Base-by-base conservation (phyloP, 2,888 invertebrate species). In the Volucella inanis region DNA sequence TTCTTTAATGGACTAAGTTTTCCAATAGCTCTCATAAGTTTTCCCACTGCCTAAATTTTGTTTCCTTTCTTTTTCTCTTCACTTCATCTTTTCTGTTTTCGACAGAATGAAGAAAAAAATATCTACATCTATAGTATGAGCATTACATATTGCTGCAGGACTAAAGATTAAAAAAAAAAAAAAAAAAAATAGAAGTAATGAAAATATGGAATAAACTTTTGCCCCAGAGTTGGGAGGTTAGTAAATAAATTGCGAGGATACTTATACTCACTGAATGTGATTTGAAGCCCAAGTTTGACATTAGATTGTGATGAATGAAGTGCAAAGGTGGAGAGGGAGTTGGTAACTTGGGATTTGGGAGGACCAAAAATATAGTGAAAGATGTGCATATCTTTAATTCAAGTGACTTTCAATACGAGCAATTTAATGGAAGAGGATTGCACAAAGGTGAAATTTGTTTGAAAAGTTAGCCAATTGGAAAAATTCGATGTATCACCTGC, bases 1-100 rank as follows among this genome's bases (percentile, higher is more conserved):
- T 83, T 79, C 79, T 79, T 78, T 83, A 83, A 83, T 83, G 79
- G 83, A 83, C 83, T 83, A 83, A 83, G 83, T 83, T 83, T 79
- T 70, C 74, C 83, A 79, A 83, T 83, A 83, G 83, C 72, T 79
- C 74, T 78, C 67, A 72, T 72, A 83, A 83, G 78, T 83, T 83
- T 78, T 55, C 22, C 22, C 22, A 22, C 22, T 3, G 22, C 22
- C 22, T 22, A 22, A 22, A 22, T 22, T 22, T 22, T 22, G 22
- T 43, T 31, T 52, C 14, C 1, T 22, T 0, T 49, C n/a, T 57
- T 41, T 57, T 67, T 15, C 1, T 61, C 11, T 49, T 38, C 31
- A 14, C 22, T 49, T 41, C 3, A 4, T 38, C 31, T 14, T 59
- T 9, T 12, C 45, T 81, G 57, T 64, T 64, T 61, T 80, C 43